These are phyloP conservation scores for Halictus ligatus DNA, from an alignment of 2,888 invertebrate genomes.

Conservation along the genomic window DNA sequence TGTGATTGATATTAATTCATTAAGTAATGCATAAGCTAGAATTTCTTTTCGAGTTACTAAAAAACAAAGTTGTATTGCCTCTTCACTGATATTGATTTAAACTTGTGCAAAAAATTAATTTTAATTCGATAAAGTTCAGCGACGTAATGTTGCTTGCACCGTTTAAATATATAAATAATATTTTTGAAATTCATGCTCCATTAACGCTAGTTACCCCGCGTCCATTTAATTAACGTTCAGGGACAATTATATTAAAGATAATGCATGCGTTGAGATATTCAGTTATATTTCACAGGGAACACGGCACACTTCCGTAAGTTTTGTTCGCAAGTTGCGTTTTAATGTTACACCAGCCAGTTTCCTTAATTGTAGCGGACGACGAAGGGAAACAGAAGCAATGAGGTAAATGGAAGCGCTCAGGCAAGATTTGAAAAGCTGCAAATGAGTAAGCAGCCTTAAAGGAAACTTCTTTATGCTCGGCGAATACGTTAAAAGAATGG, in stretches of 20 bases:
- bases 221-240: background rate
- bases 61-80: no score
- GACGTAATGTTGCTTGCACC: background rate
- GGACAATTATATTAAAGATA: background rate
- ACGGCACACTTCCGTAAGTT: background rate
- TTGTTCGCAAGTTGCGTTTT: background rate
- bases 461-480: background rate
- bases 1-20: no score
- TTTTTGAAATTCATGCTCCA: background rate
- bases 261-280: background rate
- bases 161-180: background rate
- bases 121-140: background rate
- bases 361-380: background rate
- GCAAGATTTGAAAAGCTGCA: background rate
- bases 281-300: background rate
- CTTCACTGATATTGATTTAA: no score
- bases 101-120: no score
- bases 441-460: background rate
- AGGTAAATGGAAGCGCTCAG: background rate
- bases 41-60: no score
- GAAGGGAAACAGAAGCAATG: constrained; percentile 6
- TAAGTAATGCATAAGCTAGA: no score
- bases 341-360: background rate
- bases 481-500: background rate
- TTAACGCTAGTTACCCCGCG: background rate